Percentiles rank a stretch among this genome's conserved stretches.
These are phyloP conservation scores for Hyppa rectilinea DNA, from an alignment of 2,888 invertebrate genomes.

Conservation along the genomic window DNA sequence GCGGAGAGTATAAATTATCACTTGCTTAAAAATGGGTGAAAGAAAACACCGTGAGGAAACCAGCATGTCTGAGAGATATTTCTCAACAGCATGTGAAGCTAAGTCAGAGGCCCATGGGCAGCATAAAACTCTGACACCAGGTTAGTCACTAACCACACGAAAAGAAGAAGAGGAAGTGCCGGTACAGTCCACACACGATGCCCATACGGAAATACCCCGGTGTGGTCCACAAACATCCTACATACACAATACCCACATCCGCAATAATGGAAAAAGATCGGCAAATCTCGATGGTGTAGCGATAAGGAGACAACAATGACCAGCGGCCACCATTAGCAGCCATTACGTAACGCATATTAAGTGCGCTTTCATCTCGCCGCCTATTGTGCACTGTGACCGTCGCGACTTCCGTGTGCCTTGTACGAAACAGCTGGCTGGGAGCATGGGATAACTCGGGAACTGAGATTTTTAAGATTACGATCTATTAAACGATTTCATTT, in stretches of 20 bases:
- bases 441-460: conserved; percentile 34
- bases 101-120: no score
- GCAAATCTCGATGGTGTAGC: conserved; percentile 63
- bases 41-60: no score
- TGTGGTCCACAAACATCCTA: conserved; percentile 50
- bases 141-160: no score
- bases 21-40: no score
- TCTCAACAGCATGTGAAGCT: no score
- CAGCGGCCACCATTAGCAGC: conserved; percentile 76
- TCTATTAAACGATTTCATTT: neutral
- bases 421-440: conserved; percentile 37
- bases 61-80: no score
- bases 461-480: neutral
- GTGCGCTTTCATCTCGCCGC: conserved; percentile 87
- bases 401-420: conserved; percentile 82
- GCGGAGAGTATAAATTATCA: no score
- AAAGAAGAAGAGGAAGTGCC: no score
- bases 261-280: conserved; percentile 57
- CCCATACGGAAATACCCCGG: conserved; percentile 23
- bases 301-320: conserved; percentile 75
- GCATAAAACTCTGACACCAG: no score
- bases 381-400: conserved; percentile 81
- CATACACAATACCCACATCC: conserved; percentile 49
- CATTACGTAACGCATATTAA: conserved; percentile 87
- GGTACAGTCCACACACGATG: neutral